Evolutionary conservation across 2,888 invertebrate species (phyloP).

Genomic region (Dyspetes luteomarginatus): DNA sequence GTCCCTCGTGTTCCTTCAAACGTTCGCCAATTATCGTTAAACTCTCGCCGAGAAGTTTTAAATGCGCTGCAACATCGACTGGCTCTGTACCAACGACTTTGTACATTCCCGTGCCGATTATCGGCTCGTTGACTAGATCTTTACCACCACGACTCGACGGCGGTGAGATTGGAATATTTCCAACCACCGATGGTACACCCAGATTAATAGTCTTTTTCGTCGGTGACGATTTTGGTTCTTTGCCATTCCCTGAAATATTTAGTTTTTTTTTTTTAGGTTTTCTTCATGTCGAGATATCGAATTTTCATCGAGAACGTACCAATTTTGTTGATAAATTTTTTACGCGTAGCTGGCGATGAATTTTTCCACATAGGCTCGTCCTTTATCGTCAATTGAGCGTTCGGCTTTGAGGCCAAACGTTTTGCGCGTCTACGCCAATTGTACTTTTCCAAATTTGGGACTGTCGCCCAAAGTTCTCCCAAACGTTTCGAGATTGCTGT

Average conservation of each 20-base stretch:
- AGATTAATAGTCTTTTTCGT: slow-evolving; percentile 81
- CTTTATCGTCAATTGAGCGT: slow-evolving; percentile 74
- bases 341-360: slow-evolving; percentile 78
- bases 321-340: slow-evolving; percentile 84
- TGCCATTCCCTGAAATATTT: slow-evolving; percentile 79
- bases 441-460: slow-evolving; percentile 88
- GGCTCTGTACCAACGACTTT: slow-evolving; percentile 91
- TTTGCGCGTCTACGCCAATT: slow-evolving; percentile 94
- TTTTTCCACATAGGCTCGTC: slow-evolving; percentile 80
- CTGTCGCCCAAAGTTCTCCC: slow-evolving; percentile 95
- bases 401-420: slow-evolving; percentile 85
- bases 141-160: slow-evolving; percentile 79
- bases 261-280: too few relatives aligned
- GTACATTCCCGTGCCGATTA: slow-evolving; percentile 84
- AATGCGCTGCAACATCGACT: slow-evolving; percentile 95
- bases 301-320: slow-evolving; percentile 71
- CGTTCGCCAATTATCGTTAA: slow-evolving; percentile 96
- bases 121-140: slow-evolving; percentile 80
- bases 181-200: slow-evolving; percentile 79
- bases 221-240: slow-evolving; percentile 75
- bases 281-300: slow-evolving; percentile 1
- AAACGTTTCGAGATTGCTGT: slow-evolving; percentile 92
- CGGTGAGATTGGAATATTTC: slow-evolving; percentile 75
- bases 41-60: slow-evolving; percentile 96
- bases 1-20: slow-evolving; percentile 97